Percentiles rank a stretch among this genome's conserved stretches.
phyloP scores from a whole-genome alignment of 2,888 invertebrate species.

The Scrobipalpa atriplicella region DNA sequence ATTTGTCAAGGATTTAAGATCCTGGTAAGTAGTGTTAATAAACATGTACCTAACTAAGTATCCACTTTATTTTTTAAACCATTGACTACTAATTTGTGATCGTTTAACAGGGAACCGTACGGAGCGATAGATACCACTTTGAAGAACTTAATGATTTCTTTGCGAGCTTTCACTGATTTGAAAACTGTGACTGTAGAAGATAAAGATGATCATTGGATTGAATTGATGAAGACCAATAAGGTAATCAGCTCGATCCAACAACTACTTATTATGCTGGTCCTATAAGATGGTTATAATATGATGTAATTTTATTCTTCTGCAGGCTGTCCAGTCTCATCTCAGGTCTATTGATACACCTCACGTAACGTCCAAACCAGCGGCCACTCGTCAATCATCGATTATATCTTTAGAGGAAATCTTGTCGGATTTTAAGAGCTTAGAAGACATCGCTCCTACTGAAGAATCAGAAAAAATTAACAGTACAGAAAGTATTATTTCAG shows the following conservation, averaged over 20 bases:
- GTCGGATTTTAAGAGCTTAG: slow-evolving; percentile 63
- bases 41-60: no score
- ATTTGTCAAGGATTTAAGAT: slow-evolving; percentile 91
- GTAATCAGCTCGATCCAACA: slow-evolving; percentile 60
- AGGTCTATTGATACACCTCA: slow-evolving; percentile 55
- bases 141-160: slow-evolving; percentile 96
- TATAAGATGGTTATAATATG: neutral
- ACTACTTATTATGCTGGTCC: no score
- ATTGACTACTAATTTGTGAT: neutral
- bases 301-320: slow-evolving; percentile 20
- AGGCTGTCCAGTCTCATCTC: slow-evolving; percentile 53
- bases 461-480: slow-evolving; percentile 37
- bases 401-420: slow-evolving; percentile 57
- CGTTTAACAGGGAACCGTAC: slow-evolving; percentile 87
- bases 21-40: slow-evolving; percentile 74
- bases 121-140: slow-evolving; percentile 90
- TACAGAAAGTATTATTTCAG: slow-evolving; percentile 29
- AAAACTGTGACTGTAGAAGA: slow-evolving; percentile 97
- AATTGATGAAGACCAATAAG: slow-evolving; percentile 96
- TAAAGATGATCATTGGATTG: slow-evolving; percentile 91
- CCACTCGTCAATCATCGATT: slow-evolving; percentile 40
- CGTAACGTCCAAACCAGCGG: slow-evolving; percentile 42
- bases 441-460: slow-evolving; percentile 45
- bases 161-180: slow-evolving; percentile 95
- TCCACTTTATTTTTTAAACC: neutral